These are phyloP conservation scores for Clarias pachynema DNA, from an alignment of 2,797 vertebrate genomes.

Conservation along the genomic window DNA sequence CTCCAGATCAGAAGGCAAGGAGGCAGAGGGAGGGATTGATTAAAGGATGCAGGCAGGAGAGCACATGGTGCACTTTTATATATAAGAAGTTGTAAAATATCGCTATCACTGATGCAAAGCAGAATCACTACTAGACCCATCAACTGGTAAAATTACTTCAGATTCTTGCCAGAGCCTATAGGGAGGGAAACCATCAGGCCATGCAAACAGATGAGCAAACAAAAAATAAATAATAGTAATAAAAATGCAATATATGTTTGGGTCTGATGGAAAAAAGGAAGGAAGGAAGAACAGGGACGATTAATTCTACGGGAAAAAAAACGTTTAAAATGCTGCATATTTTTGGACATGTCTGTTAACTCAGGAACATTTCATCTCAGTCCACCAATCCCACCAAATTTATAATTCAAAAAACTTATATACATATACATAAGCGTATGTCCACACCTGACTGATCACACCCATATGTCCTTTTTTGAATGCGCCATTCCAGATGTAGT, in stretches of 20 bases:
- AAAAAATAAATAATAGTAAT: background rate
- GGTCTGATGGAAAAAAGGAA: background rate
- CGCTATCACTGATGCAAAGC: background rate
- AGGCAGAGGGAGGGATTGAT: conserved; percentile 46
- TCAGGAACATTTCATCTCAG: background rate
- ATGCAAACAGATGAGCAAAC: background rate
- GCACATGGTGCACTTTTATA: background rate
- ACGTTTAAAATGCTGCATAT: background rate
- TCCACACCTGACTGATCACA: background rate
- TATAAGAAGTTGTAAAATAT: background rate
- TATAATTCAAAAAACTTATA: too few species aligned
- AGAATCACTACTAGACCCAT: background rate
- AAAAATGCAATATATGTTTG: background rate
- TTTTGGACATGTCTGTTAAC: background rate
- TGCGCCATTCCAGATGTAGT: background rate
- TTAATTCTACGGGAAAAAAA: background rate
- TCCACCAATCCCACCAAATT: background rate
- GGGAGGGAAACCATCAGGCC: background rate
- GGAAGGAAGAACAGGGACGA: background rate
- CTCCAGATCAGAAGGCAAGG: conserved; percentile 38
- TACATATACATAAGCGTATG: background rate
- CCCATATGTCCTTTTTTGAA: background rate
- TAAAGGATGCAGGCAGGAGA: conserved; percentile 45
- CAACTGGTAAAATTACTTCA: background rate
- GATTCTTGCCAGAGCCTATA: background rate